Percentiles rank a stretch among this genome's conserved stretches.
Evolutionary conservation across 2,797 vertebrate genomes (phyloP).

Genomic region (Crenuchus spilurus): DNA sequence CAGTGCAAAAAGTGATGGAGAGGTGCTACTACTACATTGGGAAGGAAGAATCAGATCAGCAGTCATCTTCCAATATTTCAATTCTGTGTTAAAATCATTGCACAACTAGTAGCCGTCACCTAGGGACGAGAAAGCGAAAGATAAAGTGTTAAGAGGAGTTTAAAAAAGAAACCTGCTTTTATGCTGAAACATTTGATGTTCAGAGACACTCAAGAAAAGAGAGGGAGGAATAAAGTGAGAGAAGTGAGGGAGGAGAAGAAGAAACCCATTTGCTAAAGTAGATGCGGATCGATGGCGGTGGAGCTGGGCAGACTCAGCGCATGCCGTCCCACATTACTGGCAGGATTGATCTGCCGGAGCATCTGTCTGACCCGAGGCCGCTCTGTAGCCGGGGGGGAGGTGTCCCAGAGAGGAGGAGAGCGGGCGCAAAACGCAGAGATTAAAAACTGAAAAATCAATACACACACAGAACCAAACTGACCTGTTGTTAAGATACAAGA

Average conservation of each 20-base stretch:
- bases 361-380: slow-evolving; percentile 78
- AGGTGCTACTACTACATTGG: too few species aligned
- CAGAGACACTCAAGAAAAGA: slow-evolving; percentile 68
- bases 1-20: too few species aligned
- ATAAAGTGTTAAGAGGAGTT: slow-evolving; percentile 69
- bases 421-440: slow-evolving; percentile 42
- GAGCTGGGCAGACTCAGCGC: slow-evolving; percentile 71
- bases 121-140: too few species aligned
- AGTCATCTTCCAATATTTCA: too few species aligned
- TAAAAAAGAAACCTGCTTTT: slow-evolving; percentile 82
- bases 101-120: too few species aligned
- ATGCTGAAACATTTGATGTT: slow-evolving; percentile 77
- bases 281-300: slow-evolving; percentile 81
- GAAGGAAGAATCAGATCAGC: too few species aligned
- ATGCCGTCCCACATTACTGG: slow-evolving; percentile 77
- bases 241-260: slow-evolving; percentile 39
- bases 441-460: slow-evolving; percentile 78
- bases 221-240: slow-evolving; percentile 47
- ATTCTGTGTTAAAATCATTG: too few species aligned
- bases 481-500: slow-evolving; percentile 72
- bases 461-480: slow-evolving; percentile 67
- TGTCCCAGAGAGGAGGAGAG: slow-evolving; percentile 57
- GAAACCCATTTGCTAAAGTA: slow-evolving; percentile 84
- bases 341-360: slow-evolving; percentile 78
- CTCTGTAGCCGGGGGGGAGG: slow-evolving; percentile 65